phyloP scores from a whole-genome alignment of 2,797 vertebrate species.

The Lates japonicus region DNA sequence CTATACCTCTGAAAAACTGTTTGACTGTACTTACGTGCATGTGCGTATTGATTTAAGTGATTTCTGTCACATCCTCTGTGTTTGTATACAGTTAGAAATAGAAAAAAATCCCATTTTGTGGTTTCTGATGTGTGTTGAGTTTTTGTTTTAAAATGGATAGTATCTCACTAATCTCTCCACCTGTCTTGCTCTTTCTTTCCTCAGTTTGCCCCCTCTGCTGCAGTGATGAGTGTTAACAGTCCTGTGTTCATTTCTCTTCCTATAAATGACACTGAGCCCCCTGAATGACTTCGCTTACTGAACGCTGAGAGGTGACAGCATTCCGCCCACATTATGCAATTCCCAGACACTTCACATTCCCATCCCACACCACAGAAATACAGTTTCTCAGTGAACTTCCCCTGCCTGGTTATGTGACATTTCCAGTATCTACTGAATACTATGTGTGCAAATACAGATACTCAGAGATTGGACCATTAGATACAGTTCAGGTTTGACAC shows the following conservation, averaged over 20 bases:
- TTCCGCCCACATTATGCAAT: constrained; percentile 40
- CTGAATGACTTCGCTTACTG: not conserved
- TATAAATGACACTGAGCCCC: not conserved
- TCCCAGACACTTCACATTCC: constrained; percentile 55
- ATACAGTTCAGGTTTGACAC: no score
- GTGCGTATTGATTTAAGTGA: not conserved
- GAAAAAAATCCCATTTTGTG: not conserved
- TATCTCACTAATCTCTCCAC: not conserved
- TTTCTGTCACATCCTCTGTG: no score
- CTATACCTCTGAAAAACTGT: no score
- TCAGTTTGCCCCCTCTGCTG: not conserved
- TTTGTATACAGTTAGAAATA: not conserved
- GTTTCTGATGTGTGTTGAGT: not conserved
- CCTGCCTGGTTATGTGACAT: not conserved
- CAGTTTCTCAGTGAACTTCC: not conserved
- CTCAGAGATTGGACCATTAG: no score
- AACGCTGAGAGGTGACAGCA: constrained; percentile 29
- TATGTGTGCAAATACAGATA: no score
- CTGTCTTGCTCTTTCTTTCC: not conserved
- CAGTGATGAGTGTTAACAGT: not conserved
- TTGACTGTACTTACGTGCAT: not conserved
- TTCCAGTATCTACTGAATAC: not conserved
- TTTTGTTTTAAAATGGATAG: not conserved
- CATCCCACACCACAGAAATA: constrained; percentile 28
- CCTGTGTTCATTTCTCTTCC: not conserved